Percentiles rank a stretch among this genome's conserved stretches.
Conservation (phyloP, 2,113 vertebrate genomes). For the Bubo blakistoni region DNA sequence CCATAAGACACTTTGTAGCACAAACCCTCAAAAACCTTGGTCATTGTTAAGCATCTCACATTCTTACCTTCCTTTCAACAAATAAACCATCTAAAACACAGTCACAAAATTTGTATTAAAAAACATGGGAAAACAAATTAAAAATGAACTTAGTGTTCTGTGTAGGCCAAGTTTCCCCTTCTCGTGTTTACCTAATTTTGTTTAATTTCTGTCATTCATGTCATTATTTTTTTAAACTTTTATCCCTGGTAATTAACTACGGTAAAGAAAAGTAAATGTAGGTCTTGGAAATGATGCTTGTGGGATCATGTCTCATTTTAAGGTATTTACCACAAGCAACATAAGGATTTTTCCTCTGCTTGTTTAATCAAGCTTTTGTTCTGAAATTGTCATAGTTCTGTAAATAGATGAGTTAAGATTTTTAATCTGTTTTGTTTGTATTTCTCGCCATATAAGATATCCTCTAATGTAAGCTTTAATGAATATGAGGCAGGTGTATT, state of each 20-base stretch:
- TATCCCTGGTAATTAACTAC: constrained; percentile 51
- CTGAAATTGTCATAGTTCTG: constrained; percentile 1
- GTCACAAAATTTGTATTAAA: neutral
- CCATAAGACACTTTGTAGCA: neutral
- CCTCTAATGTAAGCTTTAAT: neutral
- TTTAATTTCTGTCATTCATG: constrained; percentile 47
- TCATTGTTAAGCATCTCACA: neutral
- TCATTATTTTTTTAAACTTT: constrained; percentile 48
- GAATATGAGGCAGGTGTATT: neutral
- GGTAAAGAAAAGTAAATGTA: constrained; percentile 44
- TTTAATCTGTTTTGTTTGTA: neutral
- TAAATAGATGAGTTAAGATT: constrained; percentile 19
- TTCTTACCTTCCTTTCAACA: constrained; percentile 19
- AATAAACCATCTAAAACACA: constrained; percentile 14
- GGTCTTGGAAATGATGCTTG: constrained; percentile 15
- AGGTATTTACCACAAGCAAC: constrained; percentile 9
- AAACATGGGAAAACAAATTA: constrained; percentile 12
- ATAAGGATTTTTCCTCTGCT: constrained; percentile 28
- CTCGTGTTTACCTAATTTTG: constrained; percentile 25
- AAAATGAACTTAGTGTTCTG: neutral
- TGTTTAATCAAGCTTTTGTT: constrained; percentile 46
- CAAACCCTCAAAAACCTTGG: neutral
- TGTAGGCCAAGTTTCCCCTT: constrained; percentile 19
- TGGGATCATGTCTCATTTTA: neutral
- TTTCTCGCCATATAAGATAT: neutral